Evolutionary conservation across 2,888 invertebrate species (phyloP), one percentile per base, ranked within the genome.

Genomic region (Hypercompe scribonia): DNA sequence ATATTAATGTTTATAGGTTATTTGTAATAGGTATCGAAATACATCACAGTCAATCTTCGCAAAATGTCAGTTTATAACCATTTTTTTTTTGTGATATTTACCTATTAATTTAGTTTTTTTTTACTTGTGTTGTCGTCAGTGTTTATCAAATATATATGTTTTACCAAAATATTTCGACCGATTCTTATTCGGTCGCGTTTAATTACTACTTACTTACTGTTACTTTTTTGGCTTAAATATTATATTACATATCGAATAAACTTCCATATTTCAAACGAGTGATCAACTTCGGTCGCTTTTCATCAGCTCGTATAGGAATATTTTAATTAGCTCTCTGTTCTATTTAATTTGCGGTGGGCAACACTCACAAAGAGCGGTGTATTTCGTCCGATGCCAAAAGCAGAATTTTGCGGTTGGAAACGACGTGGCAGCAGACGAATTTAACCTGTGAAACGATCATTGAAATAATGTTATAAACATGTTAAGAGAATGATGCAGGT

Each of bases 271-370:
- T 79, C 80, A 68, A 82, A 76, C 80, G 68, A 63, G 78, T 81
- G 79, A 15, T 79, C 76, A 80, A 76, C 80, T 82, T 77, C 79
- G 75, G 81, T 81, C 82, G 86, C 85, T 88, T 89, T 89, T 87
- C 87, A 89, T 86, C 84, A 83, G 84, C 82, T 81, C 82, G 79
- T 86, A 85, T 89, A 90, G 70, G 75, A 77, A 79, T 75, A 90
- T 92, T 91, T 92, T 92, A 94, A 94, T 94, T 91, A 92, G 90
- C 89, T 88, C 78, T 86, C 84, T 80, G 86, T 93, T 91, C 86
- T 91, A 93, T 94, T 95, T 92, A 91, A 92, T 92, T 92, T 93
- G 92, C 89, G 93, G 92, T 86, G 31, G 81, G 82, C 78, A 88
- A 86, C 86, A 87, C 82, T 85, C 87, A 88, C 84, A 86, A 88